Evolutionary conservation across 2,888 invertebrate species (phyloP), one percentile per base, ranked within the genome.

Genomic region (Psylliodes chrysocephalus): DNA sequence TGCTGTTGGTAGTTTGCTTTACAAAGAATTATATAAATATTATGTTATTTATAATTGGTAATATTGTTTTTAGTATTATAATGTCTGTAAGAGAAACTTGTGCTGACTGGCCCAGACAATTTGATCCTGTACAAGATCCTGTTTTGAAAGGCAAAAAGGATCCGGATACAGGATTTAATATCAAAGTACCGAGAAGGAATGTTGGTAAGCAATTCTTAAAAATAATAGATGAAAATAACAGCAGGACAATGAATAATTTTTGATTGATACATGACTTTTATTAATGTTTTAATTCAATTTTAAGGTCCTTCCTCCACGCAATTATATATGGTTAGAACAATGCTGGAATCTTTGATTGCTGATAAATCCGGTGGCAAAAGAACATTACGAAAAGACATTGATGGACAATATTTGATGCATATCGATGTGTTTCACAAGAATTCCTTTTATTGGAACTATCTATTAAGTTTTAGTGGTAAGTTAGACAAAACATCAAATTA

Each of bases 311-410:
- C 95, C 0, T 93, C 95, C 0, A 95, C 95, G 0, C 93, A 98
- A 85, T 86, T 99, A 7, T 99, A 99, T 84, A 98, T 99, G 98
- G 97, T 98, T 2, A 89, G 99, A 5, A 99, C 99, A 0, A 99
- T 99, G 92, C 84, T 99, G 61, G 99, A 99, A 81, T 98, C 98
- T 0, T 84, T 99, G 57, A 95, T 98, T 67, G 96, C 97, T 0
- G 99, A 99, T 82, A 97, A 98, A 84, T 96, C 96, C 56, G 96
- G 97, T 0, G 97, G 97, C 0, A 93, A 98, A 78, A 87, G 96
- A 55, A 97, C 97, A 0, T 84, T 98, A 2, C 87, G 98, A 53
- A 99, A 98, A 80, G 99, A 99, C 78, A 91, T 99, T 70, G 99
- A 99, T 80, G 95, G 95, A 0, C 91, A 92, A 71, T 95, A 96